Percentiles rank a stretch among this genome's conserved stretches.
phyloP scores from a whole-genome alignment of 2,797 vertebrate species.

The Steatocranus sp. region DNA sequence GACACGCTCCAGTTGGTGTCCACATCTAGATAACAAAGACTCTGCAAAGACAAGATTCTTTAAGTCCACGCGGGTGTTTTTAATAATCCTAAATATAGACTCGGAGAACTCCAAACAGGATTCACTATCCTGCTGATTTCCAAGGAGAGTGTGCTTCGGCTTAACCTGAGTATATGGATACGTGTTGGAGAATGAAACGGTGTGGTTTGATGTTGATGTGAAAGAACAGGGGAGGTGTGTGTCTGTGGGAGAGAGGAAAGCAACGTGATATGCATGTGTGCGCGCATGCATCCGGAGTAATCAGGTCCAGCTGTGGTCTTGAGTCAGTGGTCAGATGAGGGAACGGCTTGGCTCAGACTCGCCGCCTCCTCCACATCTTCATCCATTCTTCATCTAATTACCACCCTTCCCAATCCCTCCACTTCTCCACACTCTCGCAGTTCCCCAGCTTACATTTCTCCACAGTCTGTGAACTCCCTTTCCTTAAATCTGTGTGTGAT shows the following conservation, averaged over 20 bases:
- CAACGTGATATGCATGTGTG: slow-evolving; percentile 43
- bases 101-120: background rate
- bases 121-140: background rate
- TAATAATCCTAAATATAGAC: slow-evolving; percentile 2
- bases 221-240: slow-evolving; percentile 20
- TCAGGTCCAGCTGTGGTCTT: slow-evolving; percentile 77
- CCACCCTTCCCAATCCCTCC: slow-evolving; percentile 16
- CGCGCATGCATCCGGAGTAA: slow-evolving; percentile 46
- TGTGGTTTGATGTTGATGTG: slow-evolving; percentile 33
- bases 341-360: slow-evolving; percentile 57
- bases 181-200: slow-evolving; percentile 25
- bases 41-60: slow-evolving; percentile 5
- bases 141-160: background rate
- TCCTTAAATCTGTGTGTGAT: slow-evolving; percentile 5
- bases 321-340: slow-evolving; percentile 73
- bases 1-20: slow-evolving; percentile 56
- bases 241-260: slow-evolving; percentile 25
- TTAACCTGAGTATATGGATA: background rate
- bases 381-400: slow-evolving; percentile 70
- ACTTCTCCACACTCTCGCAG: slow-evolving; percentile 26
- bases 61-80: background rate
- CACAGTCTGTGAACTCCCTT: background rate
- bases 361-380: slow-evolving; percentile 57
- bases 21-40: slow-evolving; percentile 37
- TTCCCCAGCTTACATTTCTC: slow-evolving; percentile 5